Percentiles rank a stretch among this genome's conserved stretches.
Conservation (phyloP, 2,797 vertebrate species). For the Sebastolobus altivelis region DNA sequence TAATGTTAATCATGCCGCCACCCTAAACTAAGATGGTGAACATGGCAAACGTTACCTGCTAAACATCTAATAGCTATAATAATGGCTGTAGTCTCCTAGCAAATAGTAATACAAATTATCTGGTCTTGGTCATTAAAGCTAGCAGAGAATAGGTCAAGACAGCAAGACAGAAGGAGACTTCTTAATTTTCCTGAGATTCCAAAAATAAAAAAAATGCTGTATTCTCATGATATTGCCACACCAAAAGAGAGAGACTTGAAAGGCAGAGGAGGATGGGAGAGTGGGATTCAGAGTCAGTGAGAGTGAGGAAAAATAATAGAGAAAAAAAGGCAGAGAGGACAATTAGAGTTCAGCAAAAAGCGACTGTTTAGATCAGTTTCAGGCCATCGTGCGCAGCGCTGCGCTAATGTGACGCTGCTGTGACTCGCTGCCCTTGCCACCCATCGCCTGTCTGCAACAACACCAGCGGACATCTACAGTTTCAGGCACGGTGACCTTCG, state of each 20-base stretch:
- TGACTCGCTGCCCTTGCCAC: constrained; percentile 72
- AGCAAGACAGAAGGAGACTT: not conserved
- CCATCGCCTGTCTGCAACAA: constrained; percentile 39
- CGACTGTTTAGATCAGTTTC: constrained; percentile 51
- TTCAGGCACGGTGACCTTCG: constrained; percentile 65
- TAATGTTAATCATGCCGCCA: not conserved
- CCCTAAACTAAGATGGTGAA: not conserved
- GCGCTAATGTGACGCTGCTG: constrained; percentile 50
- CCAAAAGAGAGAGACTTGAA: not conserved
- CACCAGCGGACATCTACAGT: constrained; percentile 59
- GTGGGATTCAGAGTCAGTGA: not conserved
- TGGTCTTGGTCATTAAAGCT: not conserved
- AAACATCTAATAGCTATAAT: not conserved
- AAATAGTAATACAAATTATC: not conserved
- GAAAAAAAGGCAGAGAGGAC: constrained; percentile 6
- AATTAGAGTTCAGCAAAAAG: constrained; percentile 30
- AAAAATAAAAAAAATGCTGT: not conserved
- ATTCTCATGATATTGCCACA: not conserved
- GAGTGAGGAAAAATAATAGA: not conserved
- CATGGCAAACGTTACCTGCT: not conserved
- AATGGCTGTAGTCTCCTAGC: not conserved
- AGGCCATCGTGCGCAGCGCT: constrained; percentile 38
- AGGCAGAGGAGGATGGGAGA: not conserved
- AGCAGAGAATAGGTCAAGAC: not conserved
- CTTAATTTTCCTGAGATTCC: not conserved